phyloP scores from a whole-genome alignment of 2,113 vertebrate species.

The Anas platyrhynchos region DNA sequence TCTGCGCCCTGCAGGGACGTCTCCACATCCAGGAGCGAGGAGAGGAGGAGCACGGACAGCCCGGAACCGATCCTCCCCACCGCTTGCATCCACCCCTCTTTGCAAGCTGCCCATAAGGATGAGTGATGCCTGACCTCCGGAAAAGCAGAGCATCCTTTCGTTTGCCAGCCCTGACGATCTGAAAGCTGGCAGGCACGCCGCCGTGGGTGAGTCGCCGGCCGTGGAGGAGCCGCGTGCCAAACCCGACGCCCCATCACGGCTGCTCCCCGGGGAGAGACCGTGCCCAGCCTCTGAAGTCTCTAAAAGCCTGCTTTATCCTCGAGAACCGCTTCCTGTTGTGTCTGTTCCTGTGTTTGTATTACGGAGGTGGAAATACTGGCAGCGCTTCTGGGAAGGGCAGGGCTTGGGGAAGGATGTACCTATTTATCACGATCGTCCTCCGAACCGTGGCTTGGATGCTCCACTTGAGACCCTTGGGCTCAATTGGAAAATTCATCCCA shows the following conservation, averaged over 20 bases:
- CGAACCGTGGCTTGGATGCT: not conserved
- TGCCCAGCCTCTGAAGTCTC: not conserved
- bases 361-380: not conserved
- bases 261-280: not conserved
- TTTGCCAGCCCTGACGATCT: not conserved
- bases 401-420: not conserved
- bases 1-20: not conserved
- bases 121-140: not conserved
- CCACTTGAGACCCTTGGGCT: not conserved
- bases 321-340: not conserved
- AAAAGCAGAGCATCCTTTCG: not conserved
- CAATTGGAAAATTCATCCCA: not conserved
- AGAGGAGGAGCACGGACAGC: not conserved
- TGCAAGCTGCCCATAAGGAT: not conserved
- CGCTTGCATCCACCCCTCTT: accelerated
- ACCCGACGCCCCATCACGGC: not conserved
- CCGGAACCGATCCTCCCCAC: not conserved
- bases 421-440: not conserved
- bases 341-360: not conserved
- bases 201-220: accelerated
- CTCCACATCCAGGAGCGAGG: not conserved
- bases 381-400: not conserved
- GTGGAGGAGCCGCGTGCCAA: not conserved
- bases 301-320: not conserved
- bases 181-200: accelerated